Evolutionary conservation across 2,797 vertebrate species (phyloP).

Genomic region (Sebastes iracundus): DNA sequence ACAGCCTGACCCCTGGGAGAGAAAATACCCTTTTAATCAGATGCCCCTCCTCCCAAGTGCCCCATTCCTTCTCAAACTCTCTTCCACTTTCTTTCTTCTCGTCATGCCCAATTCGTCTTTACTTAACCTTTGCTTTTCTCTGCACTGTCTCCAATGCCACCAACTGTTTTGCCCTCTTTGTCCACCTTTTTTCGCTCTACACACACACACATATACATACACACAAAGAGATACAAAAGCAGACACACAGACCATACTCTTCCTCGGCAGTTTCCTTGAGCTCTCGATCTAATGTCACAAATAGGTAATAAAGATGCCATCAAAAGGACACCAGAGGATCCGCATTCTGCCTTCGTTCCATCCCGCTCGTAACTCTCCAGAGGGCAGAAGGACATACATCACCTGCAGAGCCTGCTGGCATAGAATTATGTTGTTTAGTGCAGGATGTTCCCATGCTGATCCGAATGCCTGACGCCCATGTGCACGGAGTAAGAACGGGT

Average conservation of each 20-base stretch:
- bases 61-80: constrained; percentile 33
- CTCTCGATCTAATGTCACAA: constrained; percentile 67
- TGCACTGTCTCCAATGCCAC: neutral
- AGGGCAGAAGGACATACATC: constrained; percentile 71
- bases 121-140: constrained; percentile 60
- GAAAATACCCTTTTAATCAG: constrained; percentile 64
- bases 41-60: constrained; percentile 32
- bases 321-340: constrained; percentile 73
- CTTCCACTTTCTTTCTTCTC: constrained; percentile 21
- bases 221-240: neutral
- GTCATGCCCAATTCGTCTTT: constrained; percentile 57
- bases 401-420: constrained; percentile 64
- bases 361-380: constrained; percentile 68
- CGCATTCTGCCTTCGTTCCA: constrained; percentile 57
- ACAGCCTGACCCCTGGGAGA: constrained; percentile 75
- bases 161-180: constrained; percentile 37
- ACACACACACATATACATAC: neutral
- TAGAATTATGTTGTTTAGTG: constrained; percentile 67
- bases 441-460: constrained; percentile 50
- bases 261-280: constrained; percentile 43
- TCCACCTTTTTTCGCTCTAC: neutral
- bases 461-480: constrained; percentile 43
- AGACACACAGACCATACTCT: constrained; percentile 12
- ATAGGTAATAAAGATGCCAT: constrained; percentile 75
- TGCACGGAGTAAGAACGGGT: constrained; percentile 35